A percentile compares a stretch with the other conserved stretches of the same genome.
phyloP scores from a whole-genome alignment of 2,113 vertebrate species.

The Otus sunia region DNA sequence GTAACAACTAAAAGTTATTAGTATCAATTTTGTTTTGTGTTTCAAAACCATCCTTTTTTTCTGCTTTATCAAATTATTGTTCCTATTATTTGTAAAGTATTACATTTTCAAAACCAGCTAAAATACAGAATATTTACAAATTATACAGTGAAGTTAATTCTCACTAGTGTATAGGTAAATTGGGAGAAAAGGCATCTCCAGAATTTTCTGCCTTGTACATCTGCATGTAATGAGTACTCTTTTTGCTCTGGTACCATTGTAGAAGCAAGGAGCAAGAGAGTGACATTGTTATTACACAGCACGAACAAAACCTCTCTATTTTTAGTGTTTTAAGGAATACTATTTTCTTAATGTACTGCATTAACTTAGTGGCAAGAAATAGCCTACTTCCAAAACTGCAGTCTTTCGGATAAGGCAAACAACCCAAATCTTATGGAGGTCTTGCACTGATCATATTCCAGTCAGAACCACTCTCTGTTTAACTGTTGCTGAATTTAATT shows the following conservation, averaged over 20 bases:
- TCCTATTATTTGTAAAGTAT: not conserved
- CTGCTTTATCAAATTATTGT: not conserved
- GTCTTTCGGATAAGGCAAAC: not conserved
- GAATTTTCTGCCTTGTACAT: not conserved
- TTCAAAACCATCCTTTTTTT: not conserved
- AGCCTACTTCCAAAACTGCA: not conserved
- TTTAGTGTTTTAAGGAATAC: not conserved
- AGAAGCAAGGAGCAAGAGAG: not conserved
- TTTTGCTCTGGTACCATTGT: not conserved
- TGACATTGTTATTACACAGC: not conserved
- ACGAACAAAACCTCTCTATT: fast-evolving
- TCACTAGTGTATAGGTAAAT: not conserved
- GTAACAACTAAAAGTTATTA: not conserved
- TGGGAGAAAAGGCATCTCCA: not conserved
- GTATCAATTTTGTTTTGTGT: not conserved
- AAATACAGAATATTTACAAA: not conserved
- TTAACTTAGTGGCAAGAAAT: not conserved
- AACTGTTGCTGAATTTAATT: not conserved
- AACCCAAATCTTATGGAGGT: not conserved
- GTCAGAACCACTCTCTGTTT: not conserved
- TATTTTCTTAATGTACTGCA: not conserved
- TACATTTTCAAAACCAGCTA: not conserved
- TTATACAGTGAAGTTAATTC: not conserved
- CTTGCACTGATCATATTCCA: not conserved
- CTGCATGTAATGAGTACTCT: not conserved